A percentile compares a stretch with the other conserved stretches of the same genome.
Evolutionary conservation across 2,888 invertebrate genomes (phyloP).

Genomic region (Hydriomena furcata): DNA sequence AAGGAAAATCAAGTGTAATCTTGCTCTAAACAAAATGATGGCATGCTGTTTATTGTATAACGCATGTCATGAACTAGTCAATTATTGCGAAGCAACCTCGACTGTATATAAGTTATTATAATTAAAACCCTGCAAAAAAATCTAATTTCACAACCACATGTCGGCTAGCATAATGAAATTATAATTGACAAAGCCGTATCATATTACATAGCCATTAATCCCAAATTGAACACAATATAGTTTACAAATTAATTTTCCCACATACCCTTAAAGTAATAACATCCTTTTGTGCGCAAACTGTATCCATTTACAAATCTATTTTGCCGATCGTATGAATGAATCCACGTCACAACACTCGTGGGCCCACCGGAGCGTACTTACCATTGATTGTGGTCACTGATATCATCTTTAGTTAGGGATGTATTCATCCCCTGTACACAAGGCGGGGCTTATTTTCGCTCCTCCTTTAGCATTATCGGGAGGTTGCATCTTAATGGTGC

Average conservation of each 20-base stretch:
- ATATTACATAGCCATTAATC: constrained; percentile 46
- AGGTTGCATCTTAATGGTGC: constrained; percentile 22
- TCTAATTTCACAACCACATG: constrained; percentile 16
- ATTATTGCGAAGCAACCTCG: not conserved
- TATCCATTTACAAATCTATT: constrained; percentile 74
- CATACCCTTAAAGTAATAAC: constrained; percentile 81
- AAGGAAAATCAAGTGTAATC: too few relatives aligned
- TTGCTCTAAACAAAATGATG: not conserved
- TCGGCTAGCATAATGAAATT: constrained; percentile 28
- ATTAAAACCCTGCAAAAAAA: constrained; percentile 1
- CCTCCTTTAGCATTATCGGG: constrained; percentile 43
- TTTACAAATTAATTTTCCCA: constrained; percentile 81
- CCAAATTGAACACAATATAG: constrained; percentile 57
- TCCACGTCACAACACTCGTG: constrained; percentile 74
- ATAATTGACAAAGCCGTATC: constrained; percentile 44
- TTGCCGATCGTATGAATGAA: constrained; percentile 67
- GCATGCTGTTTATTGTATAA: not conserved
- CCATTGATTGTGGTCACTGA: constrained; percentile 60
- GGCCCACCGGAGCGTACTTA: constrained; percentile 59
- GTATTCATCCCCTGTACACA: constrained; percentile 29
- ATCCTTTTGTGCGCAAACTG: constrained; percentile 76
- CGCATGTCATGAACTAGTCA: not conserved
- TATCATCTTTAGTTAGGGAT: constrained; percentile 52
- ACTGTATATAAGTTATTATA: too few relatives aligned
- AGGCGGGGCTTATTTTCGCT: constrained; percentile 51